Evolutionary conservation across 1,140 invertebrate genomes (phyloP).

Genomic region (Cryptotermes secundus): DNA sequence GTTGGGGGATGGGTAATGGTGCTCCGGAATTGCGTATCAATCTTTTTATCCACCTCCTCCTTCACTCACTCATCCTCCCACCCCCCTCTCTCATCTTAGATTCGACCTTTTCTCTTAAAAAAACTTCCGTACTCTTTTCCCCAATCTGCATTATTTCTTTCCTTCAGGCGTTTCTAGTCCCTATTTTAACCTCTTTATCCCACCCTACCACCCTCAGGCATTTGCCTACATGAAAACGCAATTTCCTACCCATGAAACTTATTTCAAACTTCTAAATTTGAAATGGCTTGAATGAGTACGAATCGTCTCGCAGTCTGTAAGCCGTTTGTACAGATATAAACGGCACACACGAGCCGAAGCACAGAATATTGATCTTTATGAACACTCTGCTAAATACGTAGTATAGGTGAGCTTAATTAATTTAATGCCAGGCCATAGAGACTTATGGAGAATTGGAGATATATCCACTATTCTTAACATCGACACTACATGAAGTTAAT

Average conservation of each 20-base stretch:
- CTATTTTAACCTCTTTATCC: constrained; percentile 1
- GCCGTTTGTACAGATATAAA: too few relatives aligned
- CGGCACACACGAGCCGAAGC: too few relatives aligned
- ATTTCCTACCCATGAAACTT: not conserved
- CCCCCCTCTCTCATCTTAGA: not conserved
- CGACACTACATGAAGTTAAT: too few relatives aligned
- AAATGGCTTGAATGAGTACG: not conserved
- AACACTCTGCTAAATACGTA: too few relatives aligned
- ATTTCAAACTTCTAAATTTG: not conserved
- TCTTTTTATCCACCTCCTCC: constrained; percentile 25
- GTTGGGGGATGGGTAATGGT: constrained; percentile 32
- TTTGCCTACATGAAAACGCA: not conserved
- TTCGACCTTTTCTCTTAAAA: not conserved
- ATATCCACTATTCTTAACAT: too few relatives aligned
- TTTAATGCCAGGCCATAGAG: too few relatives aligned
- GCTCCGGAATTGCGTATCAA: constrained; percentile 32
- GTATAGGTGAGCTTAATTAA: too few relatives aligned
- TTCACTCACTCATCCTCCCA: not conserved
- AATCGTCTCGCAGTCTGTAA: not conserved
- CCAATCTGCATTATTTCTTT: constrained; percentile 29
- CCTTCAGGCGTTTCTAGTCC: constrained; percentile 3
- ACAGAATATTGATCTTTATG: too few relatives aligned
- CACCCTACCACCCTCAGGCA: not conserved
- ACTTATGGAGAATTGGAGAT: too few relatives aligned
- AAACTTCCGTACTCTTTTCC: constrained; percentile 6